Evolutionary conservation across 2,888 invertebrate genomes (phyloP).

Genomic region (Eristalinus aeneus): DNA sequence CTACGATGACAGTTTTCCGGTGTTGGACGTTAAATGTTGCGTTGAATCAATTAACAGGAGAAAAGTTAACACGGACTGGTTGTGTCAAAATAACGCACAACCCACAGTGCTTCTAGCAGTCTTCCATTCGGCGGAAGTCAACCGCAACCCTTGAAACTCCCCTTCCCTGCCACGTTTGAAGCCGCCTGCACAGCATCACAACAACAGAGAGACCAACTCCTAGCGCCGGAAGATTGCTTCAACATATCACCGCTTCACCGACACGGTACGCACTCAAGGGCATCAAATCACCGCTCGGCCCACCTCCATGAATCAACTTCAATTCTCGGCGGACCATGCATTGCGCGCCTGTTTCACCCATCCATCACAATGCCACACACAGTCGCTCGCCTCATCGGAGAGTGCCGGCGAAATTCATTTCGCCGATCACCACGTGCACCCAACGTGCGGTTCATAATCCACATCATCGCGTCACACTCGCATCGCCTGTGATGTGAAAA

Average conservation of each 20-base stretch:
- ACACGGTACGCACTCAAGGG: neutral
- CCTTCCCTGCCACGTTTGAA: no score
- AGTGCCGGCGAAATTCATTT: conserved; percentile 11
- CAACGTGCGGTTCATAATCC: conserved; percentile 45
- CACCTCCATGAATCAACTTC: neutral
- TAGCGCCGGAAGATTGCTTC: neutral
- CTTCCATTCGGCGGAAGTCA: no score
- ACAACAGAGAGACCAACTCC: no score
- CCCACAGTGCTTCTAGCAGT: no score
- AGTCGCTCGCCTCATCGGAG: conserved; percentile 38
- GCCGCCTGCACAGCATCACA: no score
- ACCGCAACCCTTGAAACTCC: no score
- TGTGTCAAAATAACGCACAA: no score
- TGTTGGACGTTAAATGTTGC: no score
- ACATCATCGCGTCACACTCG: conserved; percentile 13
- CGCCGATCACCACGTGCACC: neutral
- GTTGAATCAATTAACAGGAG: no score
- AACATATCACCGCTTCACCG: neutral
- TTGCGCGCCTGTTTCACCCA: neutral
- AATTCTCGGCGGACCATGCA: conserved; percentile 2
- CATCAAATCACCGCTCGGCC: neutral
- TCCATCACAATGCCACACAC: conserved; percentile 45
- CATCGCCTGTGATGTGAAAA: conserved; percentile 50
- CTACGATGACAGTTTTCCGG: no score
- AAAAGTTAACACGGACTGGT: no score